Percentiles rank a stretch among this genome's conserved stretches.
These are phyloP conservation scores for Corvus cornix DNA, from an alignment of 2,113 vertebrate species.

Conservation along the genomic window DNA sequence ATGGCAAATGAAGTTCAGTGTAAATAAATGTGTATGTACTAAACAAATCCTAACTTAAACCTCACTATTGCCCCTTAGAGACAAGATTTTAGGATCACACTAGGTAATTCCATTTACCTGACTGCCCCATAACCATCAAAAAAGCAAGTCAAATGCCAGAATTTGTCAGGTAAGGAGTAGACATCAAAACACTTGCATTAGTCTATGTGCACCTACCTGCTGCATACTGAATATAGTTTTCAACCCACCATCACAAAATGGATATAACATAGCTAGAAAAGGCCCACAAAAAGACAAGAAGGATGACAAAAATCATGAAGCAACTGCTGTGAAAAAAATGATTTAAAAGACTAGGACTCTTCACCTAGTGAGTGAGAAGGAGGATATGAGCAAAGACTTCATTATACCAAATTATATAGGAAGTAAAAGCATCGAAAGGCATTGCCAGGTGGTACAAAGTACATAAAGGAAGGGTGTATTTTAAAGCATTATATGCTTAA, in stretches of 20 bases:
- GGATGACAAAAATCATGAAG: neutral
- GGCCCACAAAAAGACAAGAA: neutral
- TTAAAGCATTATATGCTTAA: neutral
- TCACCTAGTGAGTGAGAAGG: neutral
- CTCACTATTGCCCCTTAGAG: neutral
- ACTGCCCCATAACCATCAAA: neutral
- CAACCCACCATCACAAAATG: neutral
- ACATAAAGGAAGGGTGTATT: neutral
- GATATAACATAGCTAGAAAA: neutral
- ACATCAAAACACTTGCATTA: neutral
- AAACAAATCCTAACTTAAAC: neutral
- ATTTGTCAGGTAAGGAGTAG: neutral
- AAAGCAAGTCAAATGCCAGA: neutral
- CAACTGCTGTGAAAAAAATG: neutral
- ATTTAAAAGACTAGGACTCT: neutral
- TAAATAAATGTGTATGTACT: neutral
- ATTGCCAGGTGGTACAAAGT: neutral
- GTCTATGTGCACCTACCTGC: neutral
- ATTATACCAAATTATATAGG: neutral
- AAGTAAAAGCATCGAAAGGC: neutral
- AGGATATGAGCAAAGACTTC: neutral
- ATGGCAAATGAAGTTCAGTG: neutral
- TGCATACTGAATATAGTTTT: neutral
- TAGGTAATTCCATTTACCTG: neutral
- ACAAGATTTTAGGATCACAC: neutral